A percentile compares a stretch with the other conserved stretches of the same genome.
phyloP scores from a whole-genome alignment of 2,113 vertebrate genomes.

The Oncorhynchus kisutch region DNA sequence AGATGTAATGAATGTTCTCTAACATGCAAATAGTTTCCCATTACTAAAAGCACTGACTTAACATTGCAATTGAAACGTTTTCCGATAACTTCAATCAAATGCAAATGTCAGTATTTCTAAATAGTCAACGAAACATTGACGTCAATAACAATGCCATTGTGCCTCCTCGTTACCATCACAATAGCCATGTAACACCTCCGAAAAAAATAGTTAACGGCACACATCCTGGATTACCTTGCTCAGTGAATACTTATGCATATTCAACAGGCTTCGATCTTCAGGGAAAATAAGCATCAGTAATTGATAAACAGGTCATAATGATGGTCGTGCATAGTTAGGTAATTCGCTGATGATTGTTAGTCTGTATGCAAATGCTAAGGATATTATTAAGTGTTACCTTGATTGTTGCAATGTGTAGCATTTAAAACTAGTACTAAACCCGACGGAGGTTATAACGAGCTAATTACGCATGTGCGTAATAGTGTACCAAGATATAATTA shows the following conservation, averaged over 20 bases:
- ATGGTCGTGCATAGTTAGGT: slow-evolving; percentile 39
- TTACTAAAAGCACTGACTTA: background rate
- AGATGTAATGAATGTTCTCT: background rate
- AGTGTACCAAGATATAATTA: too few species aligned
- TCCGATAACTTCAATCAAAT: slow-evolving; percentile 22
- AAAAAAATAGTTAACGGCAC: slow-evolving; percentile 36
- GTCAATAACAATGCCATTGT: slow-evolving; percentile 66
- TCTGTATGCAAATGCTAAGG: background rate
- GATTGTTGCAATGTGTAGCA: background rate
- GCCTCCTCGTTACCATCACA: slow-evolving; percentile 65
- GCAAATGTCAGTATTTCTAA: slow-evolving; percentile 50
- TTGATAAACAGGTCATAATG: slow-evolving; percentile 29
- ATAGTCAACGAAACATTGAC: slow-evolving; percentile 55
- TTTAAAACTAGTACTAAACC: too few species aligned
- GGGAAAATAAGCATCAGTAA: slow-evolving; percentile 68
- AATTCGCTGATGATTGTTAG: slow-evolving; percentile 37
- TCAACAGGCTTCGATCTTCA: slow-evolving; percentile 58
- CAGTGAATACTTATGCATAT: slow-evolving; percentile 60
- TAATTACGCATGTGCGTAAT: too few species aligned
- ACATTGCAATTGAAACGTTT: slow-evolving; percentile 18
- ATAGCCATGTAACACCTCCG: slow-evolving; percentile 51
- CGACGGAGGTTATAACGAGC: background rate
- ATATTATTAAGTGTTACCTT: background rate
- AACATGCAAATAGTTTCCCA: background rate
- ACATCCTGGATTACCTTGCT: slow-evolving; percentile 61